Base-by-base conservation (phyloP, 2,888 invertebrate species). In the Hypomecis atomaria region DNA sequence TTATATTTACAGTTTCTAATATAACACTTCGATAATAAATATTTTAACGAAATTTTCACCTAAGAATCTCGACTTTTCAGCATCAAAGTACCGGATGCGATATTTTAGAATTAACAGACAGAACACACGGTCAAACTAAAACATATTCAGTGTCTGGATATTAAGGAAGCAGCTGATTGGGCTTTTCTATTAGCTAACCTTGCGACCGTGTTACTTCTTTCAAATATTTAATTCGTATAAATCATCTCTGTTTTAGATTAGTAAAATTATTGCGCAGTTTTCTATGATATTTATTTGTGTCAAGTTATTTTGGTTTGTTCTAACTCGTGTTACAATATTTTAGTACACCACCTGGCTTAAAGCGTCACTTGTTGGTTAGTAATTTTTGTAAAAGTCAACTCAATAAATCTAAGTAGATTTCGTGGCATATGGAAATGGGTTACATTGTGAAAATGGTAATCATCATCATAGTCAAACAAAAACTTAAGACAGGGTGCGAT, bases 51-150 rank as follows among this genome's bases (percentile, higher is more conserved):
- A 55, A 64, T 64, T 56, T 59, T 59, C 50, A 64, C 64, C 64
- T 64, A 64, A 53, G 64, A 64, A 49, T 63, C 36, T 49, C 47
- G 37, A 36, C 9, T 52, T 53, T 53, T 42, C 54, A 13, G 52
- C 65, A 36, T 72, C 72, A 72, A 72, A 72, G 72, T 42, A 49
- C 71, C 71, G 72, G 72, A 72, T 64, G 67, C 67, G 67, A 68
- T 66, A 60, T 67, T 67, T 65, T 65, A 65, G 56, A 56, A 62
- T 67, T 50, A 59, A 52, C 64, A 59, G 61, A 62, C 66, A 63
- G 42, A 23, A 60, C 65, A 66, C 54, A 66, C 66, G 57, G 58
- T 53, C 67, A 59, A 53, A 68, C 66, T 71, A 59, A 67, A 69
- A 66, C 67, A 62, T 62, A 66, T 66, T 59, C 65, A 54, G 61